phyloP scores from a whole-genome alignment of 2,888 invertebrate genomes.

The Liodrosophila aerea region DNA sequence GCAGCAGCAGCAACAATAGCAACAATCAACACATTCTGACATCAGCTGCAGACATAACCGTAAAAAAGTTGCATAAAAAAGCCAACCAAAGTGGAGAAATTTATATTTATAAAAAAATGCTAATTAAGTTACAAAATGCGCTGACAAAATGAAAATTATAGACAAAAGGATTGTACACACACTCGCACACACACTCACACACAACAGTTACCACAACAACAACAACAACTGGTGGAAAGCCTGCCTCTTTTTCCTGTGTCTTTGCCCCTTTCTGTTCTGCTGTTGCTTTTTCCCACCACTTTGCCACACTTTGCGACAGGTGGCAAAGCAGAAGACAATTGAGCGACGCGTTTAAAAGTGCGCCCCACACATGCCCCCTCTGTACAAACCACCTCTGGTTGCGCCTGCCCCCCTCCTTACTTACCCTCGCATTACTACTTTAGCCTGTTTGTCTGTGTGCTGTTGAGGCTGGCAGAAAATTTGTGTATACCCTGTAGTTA shows the following conservation, averaged over 20 bases:
- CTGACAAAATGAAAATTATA: conserved; percentile 67
- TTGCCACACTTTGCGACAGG: conserved; percentile 53
- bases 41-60: conserved; percentile 8
- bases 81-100: conserved; percentile 22
- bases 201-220: background rate
- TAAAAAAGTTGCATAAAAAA: conserved; percentile 8
- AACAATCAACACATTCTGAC: conserved; percentile 27
- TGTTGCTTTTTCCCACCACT: background rate
- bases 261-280: background rate
- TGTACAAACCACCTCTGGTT: too few relatives aligned
- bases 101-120: conserved; percentile 58
- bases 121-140: conserved; percentile 71
- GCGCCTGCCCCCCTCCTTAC: too few relatives aligned
- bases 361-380: too few relatives aligned
- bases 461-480: conserved; percentile 19
- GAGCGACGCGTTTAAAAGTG: conserved; percentile 38
- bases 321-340: conserved; percentile 58
- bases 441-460: background rate
- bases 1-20: conserved; percentile 17
- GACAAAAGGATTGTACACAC: conserved; percentile 40
- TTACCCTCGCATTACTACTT: background rate
- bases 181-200: conserved; percentile 12
- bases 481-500: conserved; percentile 13
- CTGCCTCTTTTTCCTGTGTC: background rate
- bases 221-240: conserved; percentile 11